Percentiles rank a stretch among this genome's conserved stretches.
Conservation (phyloP, 1,140 invertebrate species). For the Fopius arisanus region DNA sequence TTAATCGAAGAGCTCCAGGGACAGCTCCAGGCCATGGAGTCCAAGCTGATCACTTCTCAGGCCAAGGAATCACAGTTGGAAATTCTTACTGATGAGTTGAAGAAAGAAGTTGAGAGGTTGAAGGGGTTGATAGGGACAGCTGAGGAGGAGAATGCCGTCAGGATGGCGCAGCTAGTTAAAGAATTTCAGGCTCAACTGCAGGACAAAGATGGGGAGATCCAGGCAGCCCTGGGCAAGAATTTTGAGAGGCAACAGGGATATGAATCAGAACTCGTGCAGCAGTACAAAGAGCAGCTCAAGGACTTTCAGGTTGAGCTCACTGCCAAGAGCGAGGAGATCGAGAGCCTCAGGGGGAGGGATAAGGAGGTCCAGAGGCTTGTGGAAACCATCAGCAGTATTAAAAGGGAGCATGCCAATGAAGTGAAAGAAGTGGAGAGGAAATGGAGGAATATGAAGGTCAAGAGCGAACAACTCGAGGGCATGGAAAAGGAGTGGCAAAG, state of each 20-base stretch:
- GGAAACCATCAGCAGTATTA: constrained; percentile 48
- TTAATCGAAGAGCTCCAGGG: constrained; percentile 47
- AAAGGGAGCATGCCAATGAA: constrained; percentile 60
- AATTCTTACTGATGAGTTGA: constrained; percentile 51
- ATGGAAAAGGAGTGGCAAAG: constrained; percentile 67
- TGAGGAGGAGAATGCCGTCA: constrained; percentile 56
- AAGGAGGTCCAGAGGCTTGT: constrained; percentile 48
- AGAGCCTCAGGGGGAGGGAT: constrained; percentile 45
- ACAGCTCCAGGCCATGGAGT: constrained; percentile 37
- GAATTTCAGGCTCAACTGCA: constrained; percentile 66
- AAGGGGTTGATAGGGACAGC: constrained; percentile 45
- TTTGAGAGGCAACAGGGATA: constrained; percentile 58
- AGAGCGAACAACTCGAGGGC: constrained; percentile 63
- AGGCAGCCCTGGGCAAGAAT: constrained; percentile 59
- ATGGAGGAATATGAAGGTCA: constrained; percentile 62
- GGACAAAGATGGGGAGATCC: constrained; percentile 67
- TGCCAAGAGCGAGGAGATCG: constrained; percentile 68
- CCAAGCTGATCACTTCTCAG: constrained; percentile 58
- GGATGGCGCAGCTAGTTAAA: constrained; percentile 61
- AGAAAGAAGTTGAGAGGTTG: constrained; percentile 44
- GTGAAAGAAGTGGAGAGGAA: constrained; percentile 57
- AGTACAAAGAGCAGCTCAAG: constrained; percentile 64
- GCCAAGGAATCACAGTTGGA: constrained; percentile 56
- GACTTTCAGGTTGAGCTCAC: constrained; percentile 68
- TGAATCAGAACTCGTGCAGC: constrained; percentile 56